Evolutionary conservation across 1,140 invertebrate genomes (phyloP), one percentile per base, ranked within the genome.

Genomic region (Pteromalus puparum): DNA sequence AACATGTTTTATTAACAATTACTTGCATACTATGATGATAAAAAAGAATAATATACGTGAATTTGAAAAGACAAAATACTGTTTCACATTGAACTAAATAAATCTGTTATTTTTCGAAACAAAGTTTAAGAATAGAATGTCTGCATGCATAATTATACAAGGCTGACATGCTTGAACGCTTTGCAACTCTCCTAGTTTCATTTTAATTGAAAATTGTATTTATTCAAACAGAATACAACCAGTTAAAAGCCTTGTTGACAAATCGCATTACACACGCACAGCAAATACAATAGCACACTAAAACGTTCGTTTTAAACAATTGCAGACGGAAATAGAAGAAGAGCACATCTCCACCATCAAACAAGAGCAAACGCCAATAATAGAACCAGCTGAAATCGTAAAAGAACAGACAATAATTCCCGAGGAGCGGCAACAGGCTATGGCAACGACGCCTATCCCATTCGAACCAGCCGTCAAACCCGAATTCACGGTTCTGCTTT

Each of bases 401-500:
- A 78, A 85, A 80, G 73, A 86, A 26, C 46, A 86, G 74, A 76
- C 42, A 77, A 72, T 78, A 68, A 81, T 80, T 77, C 5, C 72
- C 7, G 38, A 86, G 30, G 53, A 78, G 26, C 26, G 13, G 77
- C 75, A 24, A n/a, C 34, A 76, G 0, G 6, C 72, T 13, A 46
- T 26, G 53, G 10, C 24, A 4, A 24, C 28, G 9, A 81, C 85
- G 61, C 73, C 84, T 48, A 80, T 85, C 21, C 2, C 7, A 24
- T 0, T 5, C n/a, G n/a, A 84, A 24, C 24, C 30, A 12, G 13
- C 15, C 6, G 18, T 68, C 30, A 86, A 83, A 38, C 95, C 96
- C 1, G 89, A 93, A 4, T 97, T 97, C 85, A 93, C 93, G 3
- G 90, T 94, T 42, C 95, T 95, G 2, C 90, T 98, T 0, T 94